Percentiles rank a stretch among this genome's conserved stretches.
phyloP scores from a whole-genome alignment of 2,113 vertebrate species.

The Telmatochromis sp. region DNA sequence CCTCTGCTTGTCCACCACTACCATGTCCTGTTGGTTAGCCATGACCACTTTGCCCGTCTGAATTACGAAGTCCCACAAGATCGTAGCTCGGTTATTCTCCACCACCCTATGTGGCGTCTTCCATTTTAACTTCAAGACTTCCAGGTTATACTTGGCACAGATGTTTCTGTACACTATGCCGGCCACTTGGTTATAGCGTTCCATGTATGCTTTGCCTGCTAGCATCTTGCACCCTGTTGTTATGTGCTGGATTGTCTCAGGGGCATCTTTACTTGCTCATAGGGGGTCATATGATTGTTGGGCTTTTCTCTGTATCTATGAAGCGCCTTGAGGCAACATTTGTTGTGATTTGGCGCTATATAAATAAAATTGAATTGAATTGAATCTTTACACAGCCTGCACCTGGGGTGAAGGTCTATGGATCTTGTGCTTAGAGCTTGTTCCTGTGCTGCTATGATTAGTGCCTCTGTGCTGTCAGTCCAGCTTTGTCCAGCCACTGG shows the following conservation, averaged over 20 bases:
- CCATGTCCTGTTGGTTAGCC: not conserved
- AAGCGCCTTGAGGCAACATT: no score
- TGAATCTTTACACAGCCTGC: not conserved
- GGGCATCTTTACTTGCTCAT: no score
- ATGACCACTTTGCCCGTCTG: not conserved
- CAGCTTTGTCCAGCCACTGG: not conserved
- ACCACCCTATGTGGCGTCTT: not conserved
- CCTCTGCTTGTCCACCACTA: not conserved
- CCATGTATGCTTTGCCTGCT: accelerated
- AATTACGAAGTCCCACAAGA: not conserved
- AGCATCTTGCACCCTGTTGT: not conserved
- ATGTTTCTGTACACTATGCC: accelerated
- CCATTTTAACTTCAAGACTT: not conserved
- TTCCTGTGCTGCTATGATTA: not conserved
- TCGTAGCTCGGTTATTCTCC: not conserved
- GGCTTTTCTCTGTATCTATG: no score
- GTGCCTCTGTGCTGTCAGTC: not conserved
- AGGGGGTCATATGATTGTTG: no score
- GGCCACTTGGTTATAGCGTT: not conserved
- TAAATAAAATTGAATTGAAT: no score
- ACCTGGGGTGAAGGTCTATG: not conserved
- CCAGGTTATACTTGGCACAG: accelerated
- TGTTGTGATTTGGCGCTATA: no score
- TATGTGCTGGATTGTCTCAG: not conserved
- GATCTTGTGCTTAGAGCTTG: not conserved